Evolutionary conservation across 2,797 vertebrate species (phyloP).

Genomic region (Pteronotus mesoamericanus): DNA sequence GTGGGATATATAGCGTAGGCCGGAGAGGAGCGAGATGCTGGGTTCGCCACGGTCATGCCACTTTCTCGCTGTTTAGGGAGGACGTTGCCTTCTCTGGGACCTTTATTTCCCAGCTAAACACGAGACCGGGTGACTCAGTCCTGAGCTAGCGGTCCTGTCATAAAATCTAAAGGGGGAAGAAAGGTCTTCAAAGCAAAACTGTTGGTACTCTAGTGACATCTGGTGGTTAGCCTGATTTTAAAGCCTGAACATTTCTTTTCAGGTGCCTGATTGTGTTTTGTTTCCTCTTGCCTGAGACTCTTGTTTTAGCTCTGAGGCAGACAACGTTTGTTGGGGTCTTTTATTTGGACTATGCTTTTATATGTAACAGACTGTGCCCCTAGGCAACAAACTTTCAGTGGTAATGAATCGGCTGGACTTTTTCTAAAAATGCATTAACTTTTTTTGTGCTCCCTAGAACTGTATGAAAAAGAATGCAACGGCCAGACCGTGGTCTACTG

Average conservation of each 20-base stretch:
- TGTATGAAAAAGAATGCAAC: slow-evolving; percentile 83
- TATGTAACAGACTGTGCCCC: background rate
- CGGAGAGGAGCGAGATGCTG: background rate
- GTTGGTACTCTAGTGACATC: slow-evolving; percentile 79
- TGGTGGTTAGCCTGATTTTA: slow-evolving; percentile 73
- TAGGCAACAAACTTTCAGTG: background rate
- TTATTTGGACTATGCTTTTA: background rate
- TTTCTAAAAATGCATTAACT: background rate
- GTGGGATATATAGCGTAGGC: background rate
- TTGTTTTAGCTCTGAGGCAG: background rate
- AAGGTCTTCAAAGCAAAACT: background rate
- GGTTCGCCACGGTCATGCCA: background rate
- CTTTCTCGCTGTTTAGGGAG: background rate
- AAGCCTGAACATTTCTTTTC: background rate
- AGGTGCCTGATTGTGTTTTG: background rate
- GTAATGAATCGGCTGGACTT: background rate
- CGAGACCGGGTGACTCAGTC: background rate
- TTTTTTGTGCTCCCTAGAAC: slow-evolving; percentile 80
- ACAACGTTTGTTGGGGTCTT: background rate
- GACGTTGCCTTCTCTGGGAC: background rate
- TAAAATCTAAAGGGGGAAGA: background rate
- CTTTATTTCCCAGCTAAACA: background rate
- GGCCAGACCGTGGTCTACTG: slow-evolving; percentile 89
- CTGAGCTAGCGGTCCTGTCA: background rate
- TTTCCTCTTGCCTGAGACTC: background rate